Conservation (phyloP, 2,888 invertebrate species). For the Apodemia duryi region DNA sequence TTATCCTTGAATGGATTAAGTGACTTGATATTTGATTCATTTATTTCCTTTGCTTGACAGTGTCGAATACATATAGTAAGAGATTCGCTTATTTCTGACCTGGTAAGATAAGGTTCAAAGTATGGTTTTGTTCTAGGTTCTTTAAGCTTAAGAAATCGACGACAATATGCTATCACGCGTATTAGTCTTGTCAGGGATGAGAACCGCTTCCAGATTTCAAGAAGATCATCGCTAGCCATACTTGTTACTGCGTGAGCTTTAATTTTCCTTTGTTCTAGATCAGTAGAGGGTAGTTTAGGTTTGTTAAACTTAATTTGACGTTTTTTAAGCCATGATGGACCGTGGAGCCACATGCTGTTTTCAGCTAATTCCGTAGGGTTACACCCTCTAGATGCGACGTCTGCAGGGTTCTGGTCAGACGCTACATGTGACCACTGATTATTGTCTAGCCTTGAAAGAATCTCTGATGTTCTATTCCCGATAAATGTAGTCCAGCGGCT, state of each 20-base stretch:
- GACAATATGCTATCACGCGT: background rate
- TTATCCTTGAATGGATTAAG: background rate
- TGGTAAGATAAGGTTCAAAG: background rate
- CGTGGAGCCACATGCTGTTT: slow-evolving; percentile 16
- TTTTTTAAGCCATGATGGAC: slow-evolving; percentile 9
- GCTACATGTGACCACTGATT: slow-evolving; percentile 20
- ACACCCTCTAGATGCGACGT: slow-evolving; percentile 22
- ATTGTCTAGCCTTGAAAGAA: slow-evolving; percentile 27
- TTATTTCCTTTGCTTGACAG: background rate
- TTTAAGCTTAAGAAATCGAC: background rate
- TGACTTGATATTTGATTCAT: background rate
- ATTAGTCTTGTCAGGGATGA: background rate
- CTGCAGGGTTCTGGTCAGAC: slow-evolving; percentile 21
- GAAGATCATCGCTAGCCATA: background rate
- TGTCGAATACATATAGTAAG: background rate
- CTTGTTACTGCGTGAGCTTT: background rate
- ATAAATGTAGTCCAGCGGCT: background rate
- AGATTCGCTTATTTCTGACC: background rate
- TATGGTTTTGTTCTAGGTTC: background rate
- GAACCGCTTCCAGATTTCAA: background rate
- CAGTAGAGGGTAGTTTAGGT: background rate
- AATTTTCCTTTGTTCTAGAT: background rate
- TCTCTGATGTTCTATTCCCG: slow-evolving; percentile 32
- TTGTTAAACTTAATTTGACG: background rate
- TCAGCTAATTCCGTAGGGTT: slow-evolving; percentile 10